These are phyloP conservation scores for Hofmannophila pseudospretella DNA, from an alignment of 2,888 invertebrate genomes.

Conservation along the genomic window DNA sequence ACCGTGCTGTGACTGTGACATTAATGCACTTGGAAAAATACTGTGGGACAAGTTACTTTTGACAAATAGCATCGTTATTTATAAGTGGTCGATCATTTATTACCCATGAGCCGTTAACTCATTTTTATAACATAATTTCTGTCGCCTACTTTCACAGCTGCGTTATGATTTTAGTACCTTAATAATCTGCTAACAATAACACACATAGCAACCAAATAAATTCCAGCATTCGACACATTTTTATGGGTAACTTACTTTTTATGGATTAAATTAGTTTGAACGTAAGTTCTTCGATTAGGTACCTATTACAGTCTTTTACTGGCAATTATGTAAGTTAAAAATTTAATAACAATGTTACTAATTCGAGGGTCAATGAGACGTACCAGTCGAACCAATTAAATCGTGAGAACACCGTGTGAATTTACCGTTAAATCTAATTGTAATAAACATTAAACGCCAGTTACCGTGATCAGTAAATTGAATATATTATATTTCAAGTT, in stretches of 20 bases:
- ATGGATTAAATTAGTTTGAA: too few relatives aligned
- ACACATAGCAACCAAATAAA: too few relatives aligned
- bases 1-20: neutral
- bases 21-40: neutral
- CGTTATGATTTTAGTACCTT: too few relatives aligned
- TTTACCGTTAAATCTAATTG: constrained; percentile 13
- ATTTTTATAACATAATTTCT: neutral
- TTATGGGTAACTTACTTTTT: too few relatives aligned
- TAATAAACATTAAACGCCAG: constrained; percentile 14
- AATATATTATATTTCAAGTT: constrained; percentile 20
- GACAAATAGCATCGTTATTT: neutral
- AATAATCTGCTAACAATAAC: too few relatives aligned
- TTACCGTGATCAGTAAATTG: constrained; percentile 9
- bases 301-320: too few relatives aligned
- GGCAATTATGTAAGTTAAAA: neutral
- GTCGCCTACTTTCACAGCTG: neutral
- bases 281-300: too few relatives aligned
- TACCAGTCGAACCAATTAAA: constrained; percentile 25
- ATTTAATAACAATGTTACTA: neutral
- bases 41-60: neutral
- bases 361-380: constrained; percentile 35
- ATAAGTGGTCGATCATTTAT: neutral
- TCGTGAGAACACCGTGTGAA: constrained; percentile 25
- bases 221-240: too few relatives aligned
- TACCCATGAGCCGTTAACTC: neutral